These are phyloP conservation scores for Andrena cerasifolii DNA, from an alignment of 1,140 invertebrate genomes.

Conservation along the genomic window DNA sequence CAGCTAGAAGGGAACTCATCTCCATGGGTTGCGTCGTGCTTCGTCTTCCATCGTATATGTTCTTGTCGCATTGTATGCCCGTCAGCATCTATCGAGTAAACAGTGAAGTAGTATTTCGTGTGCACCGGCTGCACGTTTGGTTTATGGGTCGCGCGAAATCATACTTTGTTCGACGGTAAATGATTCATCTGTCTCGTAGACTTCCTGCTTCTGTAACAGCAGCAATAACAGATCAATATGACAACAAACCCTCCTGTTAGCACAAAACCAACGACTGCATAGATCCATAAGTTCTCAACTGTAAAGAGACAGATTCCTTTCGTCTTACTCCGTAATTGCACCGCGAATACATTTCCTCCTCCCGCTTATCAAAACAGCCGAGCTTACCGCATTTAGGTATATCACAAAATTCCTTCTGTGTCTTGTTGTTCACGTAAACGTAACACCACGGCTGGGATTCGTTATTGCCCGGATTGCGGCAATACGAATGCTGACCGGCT, in stretches of 20 bases:
- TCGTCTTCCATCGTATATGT: slow-evolving; percentile 86
- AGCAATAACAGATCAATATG: slow-evolving; percentile 78
- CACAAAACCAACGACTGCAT: slow-evolving; percentile 83
- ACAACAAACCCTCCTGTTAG: slow-evolving; percentile 82
- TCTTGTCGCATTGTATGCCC: slow-evolving; percentile 85
- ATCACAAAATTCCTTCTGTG: slow-evolving; percentile 89
- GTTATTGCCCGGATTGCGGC: slow-evolving; percentile 93
- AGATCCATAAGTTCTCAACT: slow-evolving; percentile 84
- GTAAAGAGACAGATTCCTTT: slow-evolving; percentile 56
- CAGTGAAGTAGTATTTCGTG: background rate
- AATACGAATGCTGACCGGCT: slow-evolving; percentile 94
- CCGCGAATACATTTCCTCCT: background rate
- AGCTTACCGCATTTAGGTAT: slow-evolving; percentile 89
- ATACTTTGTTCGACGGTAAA: slow-evolving; percentile 79
- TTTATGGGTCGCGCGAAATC: slow-evolving; percentile 26
- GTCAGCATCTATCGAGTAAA: slow-evolving; percentile 72
- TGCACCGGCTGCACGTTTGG: slow-evolving; percentile 11
- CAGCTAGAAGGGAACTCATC: slow-evolving; percentile 88
- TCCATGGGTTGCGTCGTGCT: slow-evolving; percentile 88
- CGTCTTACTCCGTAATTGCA: background rate
- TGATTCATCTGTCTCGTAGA: slow-evolving; percentile 75
- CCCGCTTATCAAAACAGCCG: background rate
- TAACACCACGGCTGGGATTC: slow-evolving; percentile 96
- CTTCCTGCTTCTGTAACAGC: slow-evolving; percentile 78
- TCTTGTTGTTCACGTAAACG: slow-evolving; percentile 86